phyloP scores from a whole-genome alignment of 2,797 vertebrate genomes.

The Sebastes umbrosus region DNA sequence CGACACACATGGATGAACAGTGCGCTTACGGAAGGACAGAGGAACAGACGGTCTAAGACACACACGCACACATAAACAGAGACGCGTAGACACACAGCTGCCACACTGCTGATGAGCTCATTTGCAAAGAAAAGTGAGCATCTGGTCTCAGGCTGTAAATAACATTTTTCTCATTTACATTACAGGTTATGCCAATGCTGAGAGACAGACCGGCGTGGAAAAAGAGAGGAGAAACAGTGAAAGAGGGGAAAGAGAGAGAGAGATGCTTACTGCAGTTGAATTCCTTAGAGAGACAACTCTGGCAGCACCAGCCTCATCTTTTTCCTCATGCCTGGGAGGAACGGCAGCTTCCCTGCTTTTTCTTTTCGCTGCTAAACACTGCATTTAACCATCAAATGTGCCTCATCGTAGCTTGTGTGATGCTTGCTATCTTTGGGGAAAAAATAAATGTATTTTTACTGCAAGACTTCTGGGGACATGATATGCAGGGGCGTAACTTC shows the following conservation, averaged over 20 bases:
- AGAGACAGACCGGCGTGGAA: neutral
- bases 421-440: neutral
- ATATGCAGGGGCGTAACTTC: conserved; percentile 15
- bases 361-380: conserved; percentile 30
- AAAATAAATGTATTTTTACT: neutral
- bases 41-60: conserved; percentile 38
- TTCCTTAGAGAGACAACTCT: conserved; percentile 36
- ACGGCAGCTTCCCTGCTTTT: neutral
- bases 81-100: conserved; percentile 38
- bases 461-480: neutral
- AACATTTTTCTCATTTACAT: conserved; percentile 38
- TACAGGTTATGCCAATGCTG: conserved; percentile 27
- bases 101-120: conserved; percentile 42
- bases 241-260: neutral
- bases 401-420: neutral
- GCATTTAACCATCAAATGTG: conserved; percentile 39
- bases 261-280: conserved; percentile 31
- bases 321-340: conserved; percentile 8
- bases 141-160: conserved; percentile 59
- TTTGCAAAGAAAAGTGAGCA: conserved; percentile 62
- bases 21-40: neutral
- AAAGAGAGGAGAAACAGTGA: neutral
- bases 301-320: conserved; percentile 21
- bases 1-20: conserved; percentile 51
- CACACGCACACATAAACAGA: conserved; percentile 3